Base-by-base conservation (phyloP, 92 coral and sea anemone species). In the Phenganax marumi region DNA sequence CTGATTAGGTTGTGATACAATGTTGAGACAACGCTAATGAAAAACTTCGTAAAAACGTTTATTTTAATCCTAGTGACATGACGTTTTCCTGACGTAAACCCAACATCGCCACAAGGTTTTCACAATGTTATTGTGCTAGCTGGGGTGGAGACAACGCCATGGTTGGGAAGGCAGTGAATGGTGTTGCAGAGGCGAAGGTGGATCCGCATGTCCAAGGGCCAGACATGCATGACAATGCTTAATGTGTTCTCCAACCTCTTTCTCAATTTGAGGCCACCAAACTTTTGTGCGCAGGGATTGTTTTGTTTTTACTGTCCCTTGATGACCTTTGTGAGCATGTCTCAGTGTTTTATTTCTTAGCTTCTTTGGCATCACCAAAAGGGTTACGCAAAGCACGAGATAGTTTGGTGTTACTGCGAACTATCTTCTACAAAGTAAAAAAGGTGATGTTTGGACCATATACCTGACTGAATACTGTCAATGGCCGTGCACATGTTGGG, bases 341-440 rank as follows among this genome's bases (percentile, higher is more conserved):
- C 49, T 18, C 23, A 75, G 8, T 10, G 65, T 52, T 0, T 75
- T 50, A 21, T 17, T 7, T 21, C 74, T 21, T 25, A 68, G 39
- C 74, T 68, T 22, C n/a, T 72, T 19, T 53, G 86, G 86, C 72
- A 83, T 83, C 24, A 83, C 82, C 16, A 83, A 19, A 55, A 73
- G 33, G 14, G 81, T 73, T 62, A 82, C 83, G 25, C 87, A 48
- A 17, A 75, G 26, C 49, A 73, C 52, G 22, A 84, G 51, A n/a
- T n/a, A n/a, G n/a, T n/a, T n/a, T n/a, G 58, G 79, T 0, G 86
- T 82, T 33, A 70, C 69, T 26, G 80, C 52, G 24, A 84, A 52
- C 21, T 84, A 22, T 82, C 87, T 74, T 57, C 21, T 55, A 16
- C 83, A 82, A 17, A 74, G 54, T 43, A 22, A n/a, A n/a, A n/a